A percentile compares a stretch with the other conserved stretches of the same genome.
Conservation (phyloP, 2,888 invertebrate genomes). For the Athetis lepigone region DNA sequence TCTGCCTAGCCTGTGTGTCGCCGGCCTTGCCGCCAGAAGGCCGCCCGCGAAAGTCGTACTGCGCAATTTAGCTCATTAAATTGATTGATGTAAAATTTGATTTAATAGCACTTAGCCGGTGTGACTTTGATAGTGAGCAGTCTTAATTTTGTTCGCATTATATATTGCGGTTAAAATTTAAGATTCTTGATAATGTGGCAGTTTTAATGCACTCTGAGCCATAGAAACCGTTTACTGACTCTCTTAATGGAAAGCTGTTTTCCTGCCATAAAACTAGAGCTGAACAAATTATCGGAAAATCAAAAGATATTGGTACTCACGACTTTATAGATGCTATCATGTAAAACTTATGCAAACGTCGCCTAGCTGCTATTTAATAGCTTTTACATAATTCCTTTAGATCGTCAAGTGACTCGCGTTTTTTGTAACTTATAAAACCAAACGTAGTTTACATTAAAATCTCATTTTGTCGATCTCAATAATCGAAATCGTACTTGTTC, state of each 20-base stretch:
- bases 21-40: conserved; percentile 85
- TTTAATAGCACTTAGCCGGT: conserved; percentile 68
- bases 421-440: conserved; percentile 36
- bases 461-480: conserved; percentile 46
- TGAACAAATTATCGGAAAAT: conserved; percentile 38
- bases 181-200: conserved; percentile 5
- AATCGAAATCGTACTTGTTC: conserved; percentile 49
- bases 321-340: conserved; percentile 41
- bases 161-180: conserved; percentile 31
- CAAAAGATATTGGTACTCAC: conserved; percentile 38
- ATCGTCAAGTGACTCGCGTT: conserved; percentile 31
- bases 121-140: conserved; percentile 49
- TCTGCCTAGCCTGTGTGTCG: conserved; percentile 80
- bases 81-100: conserved; percentile 73
- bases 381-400: conserved; percentile 41
- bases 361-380: conserved; percentile 41
- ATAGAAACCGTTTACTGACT: conserved; percentile 21
- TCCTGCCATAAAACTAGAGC: conserved; percentile 32
- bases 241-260: conserved; percentile 45
- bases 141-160: conserved; percentile 39
- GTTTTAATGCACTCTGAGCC: conserved; percentile 34
- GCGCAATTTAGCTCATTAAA: conserved; percentile 71
- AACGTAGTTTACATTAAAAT: conserved; percentile 46
- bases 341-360: conserved; percentile 47
- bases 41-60: conserved; percentile 75